Evolutionary conservation across 2,113 vertebrate genomes (phyloP).

Genomic region (Salvelinus sp.): DNA sequence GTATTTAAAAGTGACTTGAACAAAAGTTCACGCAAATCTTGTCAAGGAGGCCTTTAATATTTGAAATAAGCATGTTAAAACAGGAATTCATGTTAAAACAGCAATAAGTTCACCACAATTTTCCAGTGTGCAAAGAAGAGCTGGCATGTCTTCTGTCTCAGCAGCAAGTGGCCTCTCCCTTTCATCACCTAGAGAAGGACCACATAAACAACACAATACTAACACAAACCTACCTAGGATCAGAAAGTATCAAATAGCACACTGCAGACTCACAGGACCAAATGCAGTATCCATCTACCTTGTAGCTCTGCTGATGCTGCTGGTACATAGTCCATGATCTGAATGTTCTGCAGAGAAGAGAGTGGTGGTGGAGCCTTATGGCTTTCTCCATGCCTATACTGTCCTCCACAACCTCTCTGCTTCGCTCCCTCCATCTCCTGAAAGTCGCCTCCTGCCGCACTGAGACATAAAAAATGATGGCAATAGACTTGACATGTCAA

Average conservation of each 20-base stretch:
- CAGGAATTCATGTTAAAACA: too few species aligned
- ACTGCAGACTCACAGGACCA: not conserved
- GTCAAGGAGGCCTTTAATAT: too few species aligned
- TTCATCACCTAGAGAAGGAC: slow-evolving; percentile 74
- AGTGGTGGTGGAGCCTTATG: slow-evolving; percentile 57
- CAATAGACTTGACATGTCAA: too few species aligned
- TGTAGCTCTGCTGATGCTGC: slow-evolving; percentile 54
- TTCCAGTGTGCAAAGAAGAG: slow-evolving; percentile 81
- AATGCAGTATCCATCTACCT: slow-evolving; percentile 64
- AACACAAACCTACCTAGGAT: not conserved
- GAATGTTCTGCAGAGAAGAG: slow-evolving; percentile 71
- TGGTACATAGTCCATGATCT: slow-evolving; percentile 75
- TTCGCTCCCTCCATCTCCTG: slow-evolving; percentile 72
- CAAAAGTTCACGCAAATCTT: too few species aligned
- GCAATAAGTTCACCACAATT: slow-evolving; percentile 69
- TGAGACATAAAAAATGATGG: slow-evolving; percentile 27
- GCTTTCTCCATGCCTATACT: slow-evolving; percentile 67
- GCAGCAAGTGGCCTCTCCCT: slow-evolving; percentile 68
- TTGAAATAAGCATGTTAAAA: too few species aligned
- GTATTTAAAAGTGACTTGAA: too few species aligned
- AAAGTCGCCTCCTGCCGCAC: slow-evolving; percentile 71
- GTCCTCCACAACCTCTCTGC: slow-evolving; percentile 52
- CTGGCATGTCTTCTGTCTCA: slow-evolving; percentile 67
- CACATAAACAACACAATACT: not conserved
- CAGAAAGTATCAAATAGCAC: not conserved